A percentile compares a stretch with the other conserved stretches of the same genome.
phyloP scores from a whole-genome alignment of 1,140 invertebrate genomes.

The Heliothis subflexa region DNA sequence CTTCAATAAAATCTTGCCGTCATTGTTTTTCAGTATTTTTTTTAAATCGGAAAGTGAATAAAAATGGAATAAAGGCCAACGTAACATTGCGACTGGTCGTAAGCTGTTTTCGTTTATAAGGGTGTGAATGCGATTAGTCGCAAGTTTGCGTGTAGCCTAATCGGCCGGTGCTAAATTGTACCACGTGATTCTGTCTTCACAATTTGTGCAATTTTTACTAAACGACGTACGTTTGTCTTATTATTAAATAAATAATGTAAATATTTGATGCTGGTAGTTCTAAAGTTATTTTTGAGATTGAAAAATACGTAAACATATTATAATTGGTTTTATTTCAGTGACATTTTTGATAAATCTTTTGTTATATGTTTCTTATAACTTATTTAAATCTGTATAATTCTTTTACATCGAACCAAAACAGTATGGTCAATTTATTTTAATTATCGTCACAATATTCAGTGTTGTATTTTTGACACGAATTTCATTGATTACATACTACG shows the following conservation, averaged over 20 bases:
- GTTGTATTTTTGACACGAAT: too few species aligned
- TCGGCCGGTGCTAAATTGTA: conserved; percentile 51
- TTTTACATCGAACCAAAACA: too few species aligned
- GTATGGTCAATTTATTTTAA: too few species aligned
- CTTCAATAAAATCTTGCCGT: conserved; percentile 59
- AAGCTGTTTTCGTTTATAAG: background rate
- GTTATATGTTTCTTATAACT: too few species aligned
- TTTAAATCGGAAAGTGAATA: conserved; percentile 25
- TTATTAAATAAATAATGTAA: conserved; percentile 39
- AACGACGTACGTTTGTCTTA: conserved; percentile 40
- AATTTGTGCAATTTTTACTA: conserved; percentile 48
- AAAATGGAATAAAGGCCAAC: conserved; percentile 2
- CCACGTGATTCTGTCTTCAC: conserved; percentile 26
- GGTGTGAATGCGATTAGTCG: conserved; percentile 18
- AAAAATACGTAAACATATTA: too few species aligned
- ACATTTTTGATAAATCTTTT: too few species aligned
- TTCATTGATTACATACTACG: background rate
- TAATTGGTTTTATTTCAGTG: too few species aligned
- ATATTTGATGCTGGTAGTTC: conserved; percentile 14
- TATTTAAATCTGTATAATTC: too few species aligned
- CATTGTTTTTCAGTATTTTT: conserved; percentile 23
- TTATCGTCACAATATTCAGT: too few species aligned
- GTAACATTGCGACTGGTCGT: conserved; percentile 13
- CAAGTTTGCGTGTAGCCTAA: conserved; percentile 10
- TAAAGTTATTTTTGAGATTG: conserved; percentile 15